Conservation (phyloP, 2,113 vertebrate genomes). For the Candoia aspera region DNA sequence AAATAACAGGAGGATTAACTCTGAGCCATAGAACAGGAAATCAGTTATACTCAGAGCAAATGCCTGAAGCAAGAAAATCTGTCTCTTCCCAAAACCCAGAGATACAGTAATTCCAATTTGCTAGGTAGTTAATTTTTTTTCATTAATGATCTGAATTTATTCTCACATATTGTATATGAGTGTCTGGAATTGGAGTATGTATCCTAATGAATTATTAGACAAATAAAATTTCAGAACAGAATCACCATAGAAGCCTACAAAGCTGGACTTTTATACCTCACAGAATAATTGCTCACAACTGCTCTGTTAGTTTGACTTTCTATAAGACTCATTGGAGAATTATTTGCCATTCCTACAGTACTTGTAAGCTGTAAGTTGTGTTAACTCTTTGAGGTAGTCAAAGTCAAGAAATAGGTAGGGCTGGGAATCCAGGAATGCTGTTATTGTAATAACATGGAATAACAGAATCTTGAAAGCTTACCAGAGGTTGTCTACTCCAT, state of each 20-base stretch:
- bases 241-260: slow-evolving; percentile 30
- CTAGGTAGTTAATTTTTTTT: neutral
- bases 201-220: neutral
- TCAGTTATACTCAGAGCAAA: neutral
- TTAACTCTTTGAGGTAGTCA: neutral
- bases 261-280: neutral
- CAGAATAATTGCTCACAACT: neutral
- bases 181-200: neutral
- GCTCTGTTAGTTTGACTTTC: neutral
- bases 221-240: slow-evolving; percentile 2
- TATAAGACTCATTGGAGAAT: neutral
- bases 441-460: neutral
- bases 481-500: neutral
- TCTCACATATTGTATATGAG: neutral
- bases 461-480: neutral
- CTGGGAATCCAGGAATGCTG: neutral
- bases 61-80: neutral
- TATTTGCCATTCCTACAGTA: neutral
- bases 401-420: neutral
- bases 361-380: neutral
- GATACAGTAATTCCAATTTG: neutral
- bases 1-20: neutral
- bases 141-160: slow-evolving; percentile 11
- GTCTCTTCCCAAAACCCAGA: neutral
- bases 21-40: neutral